These are phyloP conservation scores for Lithobius niger DNA, from an alignment of 1,140 invertebrate species.

Conservation along the genomic window DNA sequence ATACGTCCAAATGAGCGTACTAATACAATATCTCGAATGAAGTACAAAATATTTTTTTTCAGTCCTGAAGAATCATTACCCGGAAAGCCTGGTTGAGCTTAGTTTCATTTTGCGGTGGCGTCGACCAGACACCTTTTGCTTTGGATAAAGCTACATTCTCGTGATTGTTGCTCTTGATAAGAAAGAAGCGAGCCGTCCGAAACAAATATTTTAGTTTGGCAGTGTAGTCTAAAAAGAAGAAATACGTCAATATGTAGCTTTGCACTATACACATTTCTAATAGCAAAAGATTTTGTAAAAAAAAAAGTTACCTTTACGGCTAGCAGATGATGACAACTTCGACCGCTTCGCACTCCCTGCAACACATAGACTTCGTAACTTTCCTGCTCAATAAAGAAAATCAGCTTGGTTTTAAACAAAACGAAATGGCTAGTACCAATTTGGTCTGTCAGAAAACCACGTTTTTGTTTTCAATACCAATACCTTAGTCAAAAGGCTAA, in stretches of 20 bases:
- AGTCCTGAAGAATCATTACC: too few relatives aligned
- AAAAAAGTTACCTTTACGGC: not conserved
- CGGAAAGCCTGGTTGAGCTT: constrained; percentile 69
- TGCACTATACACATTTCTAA: not conserved
- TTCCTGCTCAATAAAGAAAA: too few relatives aligned
- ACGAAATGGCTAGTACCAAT: too few relatives aligned
- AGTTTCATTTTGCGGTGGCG: constrained; percentile 88
- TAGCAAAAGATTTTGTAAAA: not conserved
- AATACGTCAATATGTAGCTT: not conserved
- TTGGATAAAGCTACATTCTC: constrained; percentile 93
- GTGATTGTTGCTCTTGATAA: constrained; percentile 95
- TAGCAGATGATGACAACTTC: not conserved
- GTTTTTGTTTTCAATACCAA: too few relatives aligned
- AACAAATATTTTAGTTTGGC: constrained; percentile 90
- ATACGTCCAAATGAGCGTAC: not conserved
- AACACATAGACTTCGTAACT: too few relatives aligned
- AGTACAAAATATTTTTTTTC: too few relatives aligned
- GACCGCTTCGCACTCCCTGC: not conserved
- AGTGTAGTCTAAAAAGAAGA: constrained; percentile 46
- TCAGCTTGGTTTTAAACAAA: too few relatives aligned
- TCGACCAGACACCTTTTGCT: constrained; percentile 93
- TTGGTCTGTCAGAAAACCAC: too few relatives aligned
- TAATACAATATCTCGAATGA: too few relatives aligned
- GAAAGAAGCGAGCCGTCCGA: constrained; percentile 85
- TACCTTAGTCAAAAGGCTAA: too few relatives aligned